Evolutionary conservation across 2,888 invertebrate genomes (phyloP).

Genomic region (Spicauda simplicius): DNA sequence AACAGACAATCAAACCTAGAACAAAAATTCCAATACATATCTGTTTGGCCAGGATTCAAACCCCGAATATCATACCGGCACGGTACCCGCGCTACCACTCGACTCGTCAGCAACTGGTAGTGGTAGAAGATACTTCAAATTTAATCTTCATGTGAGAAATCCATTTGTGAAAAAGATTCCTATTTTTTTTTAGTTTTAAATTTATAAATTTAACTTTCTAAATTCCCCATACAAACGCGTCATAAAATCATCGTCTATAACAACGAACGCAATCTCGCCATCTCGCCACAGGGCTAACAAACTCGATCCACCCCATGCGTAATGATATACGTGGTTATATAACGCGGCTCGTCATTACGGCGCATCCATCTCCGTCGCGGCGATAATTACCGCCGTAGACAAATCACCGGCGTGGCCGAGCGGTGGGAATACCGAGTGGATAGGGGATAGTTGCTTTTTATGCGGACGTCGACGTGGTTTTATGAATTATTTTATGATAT

Average conservation of each 20-base stretch:
- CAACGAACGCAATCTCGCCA: background rate
- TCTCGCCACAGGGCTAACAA: constrained; percentile 27
- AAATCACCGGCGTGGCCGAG: constrained; percentile 51
- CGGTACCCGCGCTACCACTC: no score
- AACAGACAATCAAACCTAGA: no score
- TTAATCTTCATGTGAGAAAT: no score
- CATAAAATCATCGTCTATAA: background rate
- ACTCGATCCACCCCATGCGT: constrained; percentile 35
- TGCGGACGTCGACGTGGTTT: background rate
- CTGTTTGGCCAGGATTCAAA: no score
- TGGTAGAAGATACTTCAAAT: no score
- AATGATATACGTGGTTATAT: constrained; percentile 32
- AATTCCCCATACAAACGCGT: background rate
- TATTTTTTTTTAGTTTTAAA: no score
- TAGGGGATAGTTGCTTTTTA: background rate
- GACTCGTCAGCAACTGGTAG: no score
- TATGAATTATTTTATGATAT: background rate
- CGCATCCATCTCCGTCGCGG: constrained; percentile 69
- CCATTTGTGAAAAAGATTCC: no score
- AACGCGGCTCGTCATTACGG: constrained; percentile 54
- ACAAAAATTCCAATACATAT: no score
- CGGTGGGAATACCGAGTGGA: background rate
- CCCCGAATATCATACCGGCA: no score
- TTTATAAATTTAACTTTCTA: no score
- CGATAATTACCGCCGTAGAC: constrained; percentile 65